Percentiles rank a stretch among this genome's conserved stretches.
Conservation (phyloP, 2,113 vertebrate species). For the Chaetodon trifascialis region DNA sequence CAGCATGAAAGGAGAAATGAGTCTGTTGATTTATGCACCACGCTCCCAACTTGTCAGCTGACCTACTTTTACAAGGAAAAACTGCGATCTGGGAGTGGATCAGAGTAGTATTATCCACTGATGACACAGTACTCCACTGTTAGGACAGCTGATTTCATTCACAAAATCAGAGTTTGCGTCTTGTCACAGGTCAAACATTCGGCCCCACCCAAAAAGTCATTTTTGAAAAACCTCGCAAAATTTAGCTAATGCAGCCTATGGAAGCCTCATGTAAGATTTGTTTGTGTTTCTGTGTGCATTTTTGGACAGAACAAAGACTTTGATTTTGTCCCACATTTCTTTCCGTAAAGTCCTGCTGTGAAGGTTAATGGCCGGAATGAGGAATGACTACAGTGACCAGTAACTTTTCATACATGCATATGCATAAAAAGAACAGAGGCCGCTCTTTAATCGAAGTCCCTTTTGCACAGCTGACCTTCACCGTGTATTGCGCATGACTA, state of each 20-base stretch:
- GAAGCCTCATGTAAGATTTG: not conserved
- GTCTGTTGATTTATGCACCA: slow-evolving; percentile 5
- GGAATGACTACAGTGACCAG: not conserved
- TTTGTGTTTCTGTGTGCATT: not conserved
- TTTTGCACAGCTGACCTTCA: not conserved
- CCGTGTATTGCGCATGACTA: not conserved
- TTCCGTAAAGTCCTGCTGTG: too few relatives aligned
- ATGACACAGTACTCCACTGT: not conserved
- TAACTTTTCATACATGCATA: not conserved
- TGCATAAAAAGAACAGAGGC: not conserved
- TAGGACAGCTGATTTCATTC: not conserved
- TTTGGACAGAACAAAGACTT: not conserved
- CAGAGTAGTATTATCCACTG: not conserved
- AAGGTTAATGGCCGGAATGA: too few relatives aligned
- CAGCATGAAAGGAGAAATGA: slow-evolving; percentile 3
- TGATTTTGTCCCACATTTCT: too few relatives aligned
- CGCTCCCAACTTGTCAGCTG: not conserved
- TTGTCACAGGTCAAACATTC: not conserved
- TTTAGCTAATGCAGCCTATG: not conserved
- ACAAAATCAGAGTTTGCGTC: too few relatives aligned
- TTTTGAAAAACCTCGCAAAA: not conserved
- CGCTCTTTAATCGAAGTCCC: not conserved
- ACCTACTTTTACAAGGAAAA: not conserved
- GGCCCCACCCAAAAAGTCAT: too few relatives aligned
- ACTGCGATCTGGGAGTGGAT: too few relatives aligned